Base-by-base conservation (phyloP, 2,113 vertebrate species). In the Pseudopodoces humilis region DNA sequence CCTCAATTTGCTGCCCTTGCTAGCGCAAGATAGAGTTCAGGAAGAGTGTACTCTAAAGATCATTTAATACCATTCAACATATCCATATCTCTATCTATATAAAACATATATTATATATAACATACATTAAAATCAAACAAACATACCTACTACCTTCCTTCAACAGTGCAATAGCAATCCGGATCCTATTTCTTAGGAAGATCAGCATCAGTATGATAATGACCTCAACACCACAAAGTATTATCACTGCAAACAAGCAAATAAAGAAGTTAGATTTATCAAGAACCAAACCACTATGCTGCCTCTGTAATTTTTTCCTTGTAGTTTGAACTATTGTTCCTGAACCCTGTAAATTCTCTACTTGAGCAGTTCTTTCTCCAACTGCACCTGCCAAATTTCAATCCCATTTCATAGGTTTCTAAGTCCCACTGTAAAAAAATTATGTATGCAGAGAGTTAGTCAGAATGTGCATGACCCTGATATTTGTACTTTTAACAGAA, bases 121-220 rank as follows among this genome's bases (percentile, higher is more conserved):
- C 64, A 19, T 41, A 16, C 4, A 63, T 39, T 55, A 25, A 88
- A 67, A n/a, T 78, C n/a, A 80, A 55, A 50, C 33, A 82, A 69
- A 71, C 98, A 93, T 96, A 99, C 99, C 97, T 99, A 98, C 99
- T 99, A 46, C 99, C 99, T 96, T 99, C 99, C 95, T 99, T 98
- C 88, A 99, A 92, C 70, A 99, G 96, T 37, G 98, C 97, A 77
- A 99, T 98, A 58, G 99, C 98, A 50, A 99, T 97, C 18, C 97
- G 97, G 64, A 99, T 98, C 80, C 99, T 98, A 53, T 97, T 98
- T 95, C 99, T 98, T 91, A 99, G 97, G 98, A 99, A 99, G 92
- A 99, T 98, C 96, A 99, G 97, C 92, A 99, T 94, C 37, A 99
- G 77, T 86, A 99, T 94, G 96, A 99, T 96, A 88, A 98, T 41